A percentile compares a stretch with the other conserved stretches of the same genome.
phyloP scores from a whole-genome alignment of 2,113 vertebrate genomes.

The Spizaetus ornatus region DNA sequence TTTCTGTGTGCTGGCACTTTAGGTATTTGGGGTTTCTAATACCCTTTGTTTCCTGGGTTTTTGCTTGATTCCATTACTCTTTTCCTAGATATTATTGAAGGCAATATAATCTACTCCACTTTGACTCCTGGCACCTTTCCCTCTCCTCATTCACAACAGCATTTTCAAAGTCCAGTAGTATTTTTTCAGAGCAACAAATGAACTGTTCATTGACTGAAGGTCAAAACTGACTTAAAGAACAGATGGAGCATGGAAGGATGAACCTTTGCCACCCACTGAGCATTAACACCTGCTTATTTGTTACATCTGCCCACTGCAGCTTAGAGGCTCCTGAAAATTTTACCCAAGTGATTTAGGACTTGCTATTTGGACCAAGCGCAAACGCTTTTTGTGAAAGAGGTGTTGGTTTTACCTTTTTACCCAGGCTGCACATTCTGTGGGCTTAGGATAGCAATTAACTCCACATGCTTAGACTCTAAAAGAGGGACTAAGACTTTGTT shows the following conservation, averaged over 20 bases:
- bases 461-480: not conserved
- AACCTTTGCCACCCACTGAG: not conserved
- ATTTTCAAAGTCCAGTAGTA: not conserved
- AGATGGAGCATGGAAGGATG: slow-evolving; percentile 25
- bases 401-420: not conserved
- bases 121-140: not conserved
- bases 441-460: not conserved
- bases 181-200: not conserved
- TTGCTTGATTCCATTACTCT: not conserved
- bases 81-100: not conserved
- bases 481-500: not conserved
- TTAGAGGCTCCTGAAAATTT: not conserved
- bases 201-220: slow-evolving; percentile 45
- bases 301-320: slow-evolving; percentile 5
- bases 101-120: not conserved
- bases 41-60: fast-evolving
- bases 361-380: not conserved
- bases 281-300: slow-evolving; percentile 27
- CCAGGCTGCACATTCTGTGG: not conserved
- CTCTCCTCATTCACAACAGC: fast-evolving
- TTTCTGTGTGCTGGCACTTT: not conserved
- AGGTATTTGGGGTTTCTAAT: not conserved
- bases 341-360: not conserved
- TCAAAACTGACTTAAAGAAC: slow-evolving; percentile 14
- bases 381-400: not conserved